Conservation (phyloP, 2,888 invertebrate genomes). For the Calephelis perditalis region DNA sequence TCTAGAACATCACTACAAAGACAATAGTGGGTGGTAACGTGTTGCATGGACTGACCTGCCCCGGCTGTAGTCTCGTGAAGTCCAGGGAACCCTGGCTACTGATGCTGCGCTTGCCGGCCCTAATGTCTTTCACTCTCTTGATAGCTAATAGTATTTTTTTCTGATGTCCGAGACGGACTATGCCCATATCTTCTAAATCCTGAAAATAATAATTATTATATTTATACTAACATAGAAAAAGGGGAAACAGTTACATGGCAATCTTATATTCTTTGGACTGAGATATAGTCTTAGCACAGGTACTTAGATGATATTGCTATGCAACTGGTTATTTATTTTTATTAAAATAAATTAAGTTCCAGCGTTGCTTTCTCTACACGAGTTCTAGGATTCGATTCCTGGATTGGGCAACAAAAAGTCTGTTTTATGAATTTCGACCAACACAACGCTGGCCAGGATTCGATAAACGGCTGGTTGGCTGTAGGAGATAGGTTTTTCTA, state of each 20-base stretch:
- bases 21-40: conserved; percentile 32
- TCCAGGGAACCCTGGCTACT: conserved; percentile 70
- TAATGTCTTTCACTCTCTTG: conserved; percentile 95
- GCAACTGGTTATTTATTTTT: too few species aligned
- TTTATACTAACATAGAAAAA: not conserved
- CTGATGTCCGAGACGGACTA: conserved; percentile 96
- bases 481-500: too few species aligned
- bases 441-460: too few species aligned
- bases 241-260: too few species aligned
- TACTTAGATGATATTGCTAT: too few species aligned
- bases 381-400: too few species aligned
- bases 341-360: too few species aligned
- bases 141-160: conserved; percentile 98
- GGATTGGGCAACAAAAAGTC: too few species aligned
- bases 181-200: conserved; percentile 98
- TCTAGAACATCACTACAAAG: conserved; percentile 71
- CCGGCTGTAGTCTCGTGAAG: conserved; percentile 64
- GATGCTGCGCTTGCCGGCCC: conserved; percentile 88
- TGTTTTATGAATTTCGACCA: too few species aligned
- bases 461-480: too few species aligned
- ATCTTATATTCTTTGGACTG: not conserved
- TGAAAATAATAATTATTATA: conserved; percentile 34
- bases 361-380: too few species aligned
- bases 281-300: not conserved
- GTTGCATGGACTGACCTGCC: conserved; percentile 63